Evolutionary conservation across 2,888 invertebrate species (phyloP).

Genomic region (Andrena haemorrhoa): DNA sequence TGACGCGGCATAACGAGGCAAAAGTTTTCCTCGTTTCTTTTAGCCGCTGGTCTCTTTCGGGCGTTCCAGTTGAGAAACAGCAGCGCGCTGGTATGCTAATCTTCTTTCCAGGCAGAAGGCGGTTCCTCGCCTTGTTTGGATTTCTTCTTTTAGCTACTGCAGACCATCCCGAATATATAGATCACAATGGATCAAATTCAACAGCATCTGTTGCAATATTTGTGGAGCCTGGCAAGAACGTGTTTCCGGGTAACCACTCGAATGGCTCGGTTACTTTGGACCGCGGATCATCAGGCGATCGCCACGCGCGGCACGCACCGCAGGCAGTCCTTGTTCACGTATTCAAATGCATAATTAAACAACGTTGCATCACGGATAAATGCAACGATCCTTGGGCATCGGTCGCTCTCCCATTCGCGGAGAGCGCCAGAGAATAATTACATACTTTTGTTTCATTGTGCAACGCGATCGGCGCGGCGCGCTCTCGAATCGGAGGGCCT

Average conservation of each 20-base stretch:
- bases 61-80: too few relatives aligned
- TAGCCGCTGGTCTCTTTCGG: too few relatives aligned
- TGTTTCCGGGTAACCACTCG: too few relatives aligned
- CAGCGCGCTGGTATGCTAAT: too few relatives aligned
- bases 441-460: conserved; percentile 62
- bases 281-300: neutral
- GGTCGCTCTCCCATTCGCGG: conserved; percentile 50
- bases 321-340: conserved; percentile 10
- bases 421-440: conserved; percentile 57
- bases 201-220: too few relatives aligned
- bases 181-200: too few relatives aligned
- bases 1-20: neutral
- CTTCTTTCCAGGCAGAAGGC: too few relatives aligned
- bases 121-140: too few relatives aligned
- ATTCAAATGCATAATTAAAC: conserved; percentile 59
- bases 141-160: too few relatives aligned
- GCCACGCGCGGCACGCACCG: conserved; percentile 11
- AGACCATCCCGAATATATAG: too few relatives aligned
- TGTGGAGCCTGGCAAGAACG: too few relatives aligned
- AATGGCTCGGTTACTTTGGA: neutral
- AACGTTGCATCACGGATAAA: conserved; percentile 61
- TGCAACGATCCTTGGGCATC: conserved; percentile 56
- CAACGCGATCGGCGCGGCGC: conserved; percentile 56
- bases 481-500: conserved; percentile 7
- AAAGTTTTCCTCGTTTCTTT: too few relatives aligned